Evolutionary conservation across 2,888 invertebrate genomes (phyloP), one percentile per base, ranked within the genome.

Genomic region (Chymomyza caudatula): DNA sequence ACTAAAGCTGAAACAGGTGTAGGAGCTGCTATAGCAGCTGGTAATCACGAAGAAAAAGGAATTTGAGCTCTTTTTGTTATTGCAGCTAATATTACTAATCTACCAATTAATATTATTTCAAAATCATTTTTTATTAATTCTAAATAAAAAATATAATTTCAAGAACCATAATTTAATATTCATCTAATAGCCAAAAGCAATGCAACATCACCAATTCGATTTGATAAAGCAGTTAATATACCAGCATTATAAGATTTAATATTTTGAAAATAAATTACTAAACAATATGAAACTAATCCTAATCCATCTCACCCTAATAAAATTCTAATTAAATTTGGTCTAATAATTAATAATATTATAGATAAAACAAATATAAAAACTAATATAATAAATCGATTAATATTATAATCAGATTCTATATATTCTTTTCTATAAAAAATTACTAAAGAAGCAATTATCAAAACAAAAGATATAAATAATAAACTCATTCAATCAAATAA

Each of bases 51-150:
- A 70, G 94, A 94, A 93, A 95, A 96, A 54, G 95, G 95, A 92
- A 95, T 93, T 90, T 95, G 95, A 87, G 95, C 95, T 76, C 95
- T 95, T 90, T 95, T 95, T 67, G 95, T 95, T 91, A 94, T 93
- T 60, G 92, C 92, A 0, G 93, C 93, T 76, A 92, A 89, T 87
- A 91, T 90, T 71, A 92, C 86, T 81, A 92, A 90, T n/a, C 76
- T 6, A 0, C 88, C 86, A 89, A 92, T 89, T 79, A 92, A 84
- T 77, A 74, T 75, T 87, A 92, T 92, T 65, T 77, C 79, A 74
- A 63, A 89, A 90, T 91, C 90, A 89, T 84, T 89, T 74, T 83
- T 86, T 85, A 92, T 92, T 90, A 92, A 91, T 77, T 91, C 89
- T 86, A 92, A 85, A 91, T 92, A 92, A 92, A 90, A 87, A 77